These are phyloP conservation scores for Myocastor coypus DNA, from an alignment of 2,113 vertebrate species.

Conservation along the genomic window DNA sequence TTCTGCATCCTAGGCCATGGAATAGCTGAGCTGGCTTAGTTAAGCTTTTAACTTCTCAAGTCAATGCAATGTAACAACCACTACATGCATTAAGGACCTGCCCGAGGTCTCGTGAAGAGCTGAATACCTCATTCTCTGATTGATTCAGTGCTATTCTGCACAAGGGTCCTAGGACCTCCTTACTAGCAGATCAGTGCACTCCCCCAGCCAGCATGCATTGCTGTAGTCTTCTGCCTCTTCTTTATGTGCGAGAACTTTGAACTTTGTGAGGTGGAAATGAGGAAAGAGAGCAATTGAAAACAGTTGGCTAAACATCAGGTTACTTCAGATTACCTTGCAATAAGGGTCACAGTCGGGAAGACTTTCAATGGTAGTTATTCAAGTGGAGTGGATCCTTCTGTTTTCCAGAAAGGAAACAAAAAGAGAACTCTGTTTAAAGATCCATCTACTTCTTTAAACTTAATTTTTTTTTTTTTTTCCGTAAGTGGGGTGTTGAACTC, in stretches of 20 bases:
- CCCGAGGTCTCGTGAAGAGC: background rate
- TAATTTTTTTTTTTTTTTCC: no score
- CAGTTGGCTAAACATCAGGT: background rate
- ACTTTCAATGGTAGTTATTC: background rate
- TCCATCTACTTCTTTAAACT: background rate
- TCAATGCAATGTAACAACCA: no score
- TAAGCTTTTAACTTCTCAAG: no score
- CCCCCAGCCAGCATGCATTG: background rate
- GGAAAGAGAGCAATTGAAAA: background rate
- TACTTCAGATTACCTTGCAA: background rate
- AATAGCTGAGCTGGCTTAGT: no score
- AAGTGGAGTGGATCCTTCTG: background rate
- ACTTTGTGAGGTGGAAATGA: background rate
- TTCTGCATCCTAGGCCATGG: no score
- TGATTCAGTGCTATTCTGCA: background rate
- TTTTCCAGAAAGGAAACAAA: background rate
- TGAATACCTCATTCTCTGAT: background rate
- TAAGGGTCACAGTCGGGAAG: background rate
- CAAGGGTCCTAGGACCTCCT: background rate
- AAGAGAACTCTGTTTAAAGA: background rate
- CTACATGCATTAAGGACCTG: background rate
- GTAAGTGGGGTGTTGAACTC: no score
- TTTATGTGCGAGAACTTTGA: background rate
- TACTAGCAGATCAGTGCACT: background rate
- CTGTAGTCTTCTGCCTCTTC: background rate